Conservation (phyloP, 2,888 invertebrate genomes). For the Drosophila mimetica region DNA sequence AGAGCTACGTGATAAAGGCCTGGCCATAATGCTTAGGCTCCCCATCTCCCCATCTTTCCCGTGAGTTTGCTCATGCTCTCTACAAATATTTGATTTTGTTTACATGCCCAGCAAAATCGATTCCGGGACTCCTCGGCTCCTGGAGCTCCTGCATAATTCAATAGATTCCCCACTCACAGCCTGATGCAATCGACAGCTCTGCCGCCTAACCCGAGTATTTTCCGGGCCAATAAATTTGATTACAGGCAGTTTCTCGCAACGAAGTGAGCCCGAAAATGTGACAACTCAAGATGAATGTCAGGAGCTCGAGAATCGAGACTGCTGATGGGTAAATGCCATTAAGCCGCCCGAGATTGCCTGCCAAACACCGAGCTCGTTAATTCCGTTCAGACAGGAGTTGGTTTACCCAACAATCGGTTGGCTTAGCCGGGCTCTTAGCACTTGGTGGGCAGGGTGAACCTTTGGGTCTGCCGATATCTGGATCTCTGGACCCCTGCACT, state of each 20-base stretch:
- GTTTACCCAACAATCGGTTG: slow-evolving; percentile 8
- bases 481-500: not conserved
- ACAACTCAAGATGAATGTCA: slow-evolving; percentile 40
- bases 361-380: slow-evolving; percentile 36
- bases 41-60: not conserved
- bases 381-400: slow-evolving; percentile 19
- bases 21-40: slow-evolving; percentile 23
- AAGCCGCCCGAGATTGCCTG: slow-evolving; percentile 27
- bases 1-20: slow-evolving; percentile 31
- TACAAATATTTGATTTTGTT: slow-evolving; percentile 39
- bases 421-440: slow-evolving; percentile 6
- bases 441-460: not conserved
- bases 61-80: not conserved
- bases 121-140: not conserved
- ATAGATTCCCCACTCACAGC: slow-evolving; percentile 49
- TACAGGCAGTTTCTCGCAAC: slow-evolving; percentile 41
- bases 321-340: slow-evolving; percentile 34
- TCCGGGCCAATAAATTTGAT: slow-evolving; percentile 72
- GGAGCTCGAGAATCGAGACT: slow-evolving; percentile 5
- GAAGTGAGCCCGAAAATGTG: slow-evolving; percentile 58
- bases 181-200: slow-evolving; percentile 71
- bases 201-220: slow-evolving; percentile 48
- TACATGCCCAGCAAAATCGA: slow-evolving; percentile 28
- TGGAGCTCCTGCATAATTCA: slow-evolving; percentile 64
- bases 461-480: not conserved